These are phyloP conservation scores for Heteronetta atricapilla DNA, from an alignment of 2,113 vertebrate species.

Conservation along the genomic window DNA sequence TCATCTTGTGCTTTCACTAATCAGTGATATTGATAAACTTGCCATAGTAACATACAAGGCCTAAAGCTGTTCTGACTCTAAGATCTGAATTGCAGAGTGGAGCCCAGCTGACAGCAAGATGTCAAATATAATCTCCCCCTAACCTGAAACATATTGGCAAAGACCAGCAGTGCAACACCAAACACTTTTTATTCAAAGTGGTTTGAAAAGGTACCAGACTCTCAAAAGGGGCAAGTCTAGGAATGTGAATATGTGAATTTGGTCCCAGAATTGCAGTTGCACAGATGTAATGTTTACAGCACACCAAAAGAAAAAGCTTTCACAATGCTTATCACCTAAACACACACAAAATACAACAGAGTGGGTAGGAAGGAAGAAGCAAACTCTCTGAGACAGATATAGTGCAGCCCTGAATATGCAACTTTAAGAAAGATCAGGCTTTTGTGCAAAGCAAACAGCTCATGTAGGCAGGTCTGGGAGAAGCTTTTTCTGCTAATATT, in stretches of 20 bases:
- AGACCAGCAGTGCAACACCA: background rate
- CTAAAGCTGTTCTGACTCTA: background rate
- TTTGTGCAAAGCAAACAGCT: background rate
- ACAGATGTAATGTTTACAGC: background rate
- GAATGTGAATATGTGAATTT: background rate
- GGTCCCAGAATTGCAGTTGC: background rate
- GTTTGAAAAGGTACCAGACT: background rate
- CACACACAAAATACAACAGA: background rate
- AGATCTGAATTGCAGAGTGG: background rate
- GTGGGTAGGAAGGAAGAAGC: constrained; percentile 5
- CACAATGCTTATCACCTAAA: background rate
- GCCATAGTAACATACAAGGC: background rate
- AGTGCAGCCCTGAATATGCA: background rate
- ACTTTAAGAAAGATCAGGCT: background rate
- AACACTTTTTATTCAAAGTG: background rate
- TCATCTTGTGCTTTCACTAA: background rate
- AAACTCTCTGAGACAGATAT: background rate
- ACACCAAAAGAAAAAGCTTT: background rate
- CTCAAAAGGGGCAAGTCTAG: background rate
- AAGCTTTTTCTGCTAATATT: background rate
- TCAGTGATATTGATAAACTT: background rate
- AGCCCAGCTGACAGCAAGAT: background rate
- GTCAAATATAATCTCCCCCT: fast-evolving
- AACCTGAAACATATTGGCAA: background rate
- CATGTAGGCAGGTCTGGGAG: background rate